phyloP scores from a whole-genome alignment of 1,140 invertebrate species.

The Coelopa frigida region DNA sequence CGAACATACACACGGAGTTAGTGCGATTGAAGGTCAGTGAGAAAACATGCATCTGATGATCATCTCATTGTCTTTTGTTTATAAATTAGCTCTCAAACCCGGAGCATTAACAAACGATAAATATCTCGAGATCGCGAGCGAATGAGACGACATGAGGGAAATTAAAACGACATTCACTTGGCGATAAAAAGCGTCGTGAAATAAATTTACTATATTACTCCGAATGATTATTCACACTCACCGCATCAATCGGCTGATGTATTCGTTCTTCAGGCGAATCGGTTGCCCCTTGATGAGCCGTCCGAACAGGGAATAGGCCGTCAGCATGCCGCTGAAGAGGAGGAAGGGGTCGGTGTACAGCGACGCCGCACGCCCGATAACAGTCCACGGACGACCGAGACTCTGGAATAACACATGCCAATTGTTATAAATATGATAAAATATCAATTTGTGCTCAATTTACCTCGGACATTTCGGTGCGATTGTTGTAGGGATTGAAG shows the following conservation, averaged over 20 bases:
- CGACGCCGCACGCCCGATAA: conserved; percentile 55
- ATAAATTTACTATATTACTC: too few relatives aligned
- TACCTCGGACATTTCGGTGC: conserved; percentile 57
- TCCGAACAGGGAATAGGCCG: conserved; percentile 54
- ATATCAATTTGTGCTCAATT: conserved; percentile 6
- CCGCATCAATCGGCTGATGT: conserved; percentile 54
- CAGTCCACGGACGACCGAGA: conserved; percentile 55
- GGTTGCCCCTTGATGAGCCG: conserved; percentile 50
- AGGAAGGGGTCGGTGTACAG: conserved; percentile 62
- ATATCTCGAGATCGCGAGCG: too few relatives aligned
- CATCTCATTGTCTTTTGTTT: too few relatives aligned
- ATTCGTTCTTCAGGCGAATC: conserved; percentile 54
- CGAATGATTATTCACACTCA: conserved; percentile 19
- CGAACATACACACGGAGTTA: too few relatives aligned
- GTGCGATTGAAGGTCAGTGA: too few relatives aligned
- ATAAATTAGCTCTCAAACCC: too few relatives aligned
- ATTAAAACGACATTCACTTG: too few relatives aligned
- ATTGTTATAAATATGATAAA: conserved; percentile 5
- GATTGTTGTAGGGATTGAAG: conserved; percentile 56
- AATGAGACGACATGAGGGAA: too few relatives aligned
- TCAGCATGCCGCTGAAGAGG: conserved; percentile 58
- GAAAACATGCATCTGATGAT: too few relatives aligned
- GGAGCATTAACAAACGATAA: too few relatives aligned
- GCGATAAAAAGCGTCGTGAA: too few relatives aligned
- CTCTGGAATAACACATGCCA: conserved; percentile 34